phyloP scores from a whole-genome alignment of 2,113 vertebrate genomes.

The Odontesthes bonariensis region DNA sequence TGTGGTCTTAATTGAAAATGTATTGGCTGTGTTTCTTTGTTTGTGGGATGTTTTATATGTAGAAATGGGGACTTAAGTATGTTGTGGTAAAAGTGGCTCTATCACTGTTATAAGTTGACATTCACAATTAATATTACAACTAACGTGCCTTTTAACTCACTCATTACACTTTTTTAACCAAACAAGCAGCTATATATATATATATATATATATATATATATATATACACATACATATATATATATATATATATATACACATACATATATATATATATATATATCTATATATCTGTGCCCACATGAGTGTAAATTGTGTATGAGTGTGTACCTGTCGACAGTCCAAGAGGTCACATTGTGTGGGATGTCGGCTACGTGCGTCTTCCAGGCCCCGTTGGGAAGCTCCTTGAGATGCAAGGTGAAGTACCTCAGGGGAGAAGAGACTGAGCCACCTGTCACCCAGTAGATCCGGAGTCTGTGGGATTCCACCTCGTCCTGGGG shows the following conservation, averaged over 20 bases:
- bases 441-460: conserved; percentile 89
- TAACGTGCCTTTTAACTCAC: too few species aligned
- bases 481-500: conserved; percentile 90
- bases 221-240: background rate
- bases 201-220: background rate
- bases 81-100: too few species aligned
- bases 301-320: background rate
- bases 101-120: too few species aligned
- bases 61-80: too few species aligned
- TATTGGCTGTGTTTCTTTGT: too few species aligned
- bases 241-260: too few species aligned
- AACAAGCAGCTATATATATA: background rate
- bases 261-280: background rate
- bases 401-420: conserved; percentile 89
- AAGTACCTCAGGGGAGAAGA: conserved; percentile 94
- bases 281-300: background rate
- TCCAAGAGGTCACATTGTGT: conserved; percentile 87
- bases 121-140: too few species aligned
- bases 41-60: too few species aligned
- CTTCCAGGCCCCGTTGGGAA: conserved; percentile 86
- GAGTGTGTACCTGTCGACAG: conserved; percentile 84
- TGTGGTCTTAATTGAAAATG: too few species aligned
- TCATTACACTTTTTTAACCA: background rate
- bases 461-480: conserved; percentile 85
- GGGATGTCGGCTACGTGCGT: conserved; percentile 89